Percentiles rank a stretch among this genome's conserved stretches.
Evolutionary conservation across 2,113 vertebrate species (phyloP).

Genomic region (Ammodytes marinus): DNA sequence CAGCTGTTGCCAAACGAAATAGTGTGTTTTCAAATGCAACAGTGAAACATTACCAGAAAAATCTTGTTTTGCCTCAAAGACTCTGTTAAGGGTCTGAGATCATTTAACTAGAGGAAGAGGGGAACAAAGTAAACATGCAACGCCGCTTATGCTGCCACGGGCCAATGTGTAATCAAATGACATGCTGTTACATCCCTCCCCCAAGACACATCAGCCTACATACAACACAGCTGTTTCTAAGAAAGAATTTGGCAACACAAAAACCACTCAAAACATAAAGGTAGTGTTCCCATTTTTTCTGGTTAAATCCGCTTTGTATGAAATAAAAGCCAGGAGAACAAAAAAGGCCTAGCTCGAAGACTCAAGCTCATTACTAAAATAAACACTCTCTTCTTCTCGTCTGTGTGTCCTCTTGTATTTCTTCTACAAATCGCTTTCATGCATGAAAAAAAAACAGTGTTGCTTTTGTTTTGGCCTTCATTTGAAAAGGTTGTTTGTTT

Average conservation of each 20-base stretch:
- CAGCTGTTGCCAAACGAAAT: too few species aligned
- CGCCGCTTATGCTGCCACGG: background rate
- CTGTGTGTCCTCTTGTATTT: slow-evolving; percentile 26
- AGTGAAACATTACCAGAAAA: too few species aligned
- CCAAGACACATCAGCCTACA: background rate
- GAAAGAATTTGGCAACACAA: slow-evolving; percentile 38
- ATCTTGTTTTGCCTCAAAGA: background rate
- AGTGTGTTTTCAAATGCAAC: too few species aligned
- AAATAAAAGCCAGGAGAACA: slow-evolving; percentile 47
- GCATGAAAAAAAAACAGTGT: slow-evolving; percentile 56
- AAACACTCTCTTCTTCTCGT: slow-evolving; percentile 57
- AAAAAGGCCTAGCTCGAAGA: slow-evolving; percentile 63
- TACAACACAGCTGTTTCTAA: slow-evolving; percentile 18
- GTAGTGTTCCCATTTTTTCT: slow-evolving; percentile 11
- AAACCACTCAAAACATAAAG: slow-evolving; percentile 16
- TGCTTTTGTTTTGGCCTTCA: slow-evolving; percentile 46
- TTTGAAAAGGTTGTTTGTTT: slow-evolving; percentile 36
- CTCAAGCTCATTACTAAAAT: slow-evolving; percentile 72
- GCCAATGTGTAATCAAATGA: slow-evolving; percentile 26
- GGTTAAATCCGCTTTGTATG: slow-evolving; percentile 45
- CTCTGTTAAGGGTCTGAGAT: background rate
- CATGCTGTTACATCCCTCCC: background rate
- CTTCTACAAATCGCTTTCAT: slow-evolving; percentile 50
- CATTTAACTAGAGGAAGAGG: background rate
- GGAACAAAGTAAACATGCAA: background rate